These are phyloP conservation scores for Sitodiplosis mosellana DNA, from an alignment of 1,140 invertebrate species.

Conservation along the genomic window DNA sequence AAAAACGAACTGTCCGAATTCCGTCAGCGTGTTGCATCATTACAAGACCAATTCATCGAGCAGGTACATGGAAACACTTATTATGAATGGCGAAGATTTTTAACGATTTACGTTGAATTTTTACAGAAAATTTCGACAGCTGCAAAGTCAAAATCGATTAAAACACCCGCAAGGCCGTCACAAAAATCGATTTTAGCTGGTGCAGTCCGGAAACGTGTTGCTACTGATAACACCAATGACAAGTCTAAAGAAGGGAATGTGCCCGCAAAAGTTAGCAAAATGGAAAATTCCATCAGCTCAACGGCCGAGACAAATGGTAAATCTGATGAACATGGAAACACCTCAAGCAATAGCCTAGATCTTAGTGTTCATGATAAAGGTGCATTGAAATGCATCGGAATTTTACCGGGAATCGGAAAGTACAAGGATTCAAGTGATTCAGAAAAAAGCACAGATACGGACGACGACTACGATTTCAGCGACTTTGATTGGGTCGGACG, in stretches of 20 bases:
- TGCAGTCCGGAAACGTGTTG: conserved; percentile 37
- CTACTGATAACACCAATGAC: conserved; percentile 31
- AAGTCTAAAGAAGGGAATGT: conserved; percentile 8
- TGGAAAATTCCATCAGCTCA: background rate
- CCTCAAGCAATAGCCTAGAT: conserved; percentile 12
- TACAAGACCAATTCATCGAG: conserved; percentile 55
- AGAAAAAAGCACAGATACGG: conserved; percentile 41
- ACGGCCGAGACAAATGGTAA: background rate
- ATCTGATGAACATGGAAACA: conserved; percentile 3
- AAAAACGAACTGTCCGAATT: conserved; percentile 65
- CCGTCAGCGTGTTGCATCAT: conserved; percentile 53
- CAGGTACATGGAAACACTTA: too few species aligned
- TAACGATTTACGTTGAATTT: background rate
- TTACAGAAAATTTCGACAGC: conserved; percentile 15
- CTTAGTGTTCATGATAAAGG: conserved; percentile 9
- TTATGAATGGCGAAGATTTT: conserved; percentile 25
- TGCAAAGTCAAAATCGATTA: conserved; percentile 12
- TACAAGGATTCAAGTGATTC: conserved; percentile 55
- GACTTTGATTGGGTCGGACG: conserved; percentile 37
- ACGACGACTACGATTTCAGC: conserved; percentile 20
- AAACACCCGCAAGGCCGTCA: conserved; percentile 7
- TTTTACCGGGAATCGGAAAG: conserved; percentile 55
- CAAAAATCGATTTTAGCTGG: conserved; percentile 17
- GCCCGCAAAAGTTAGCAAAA: background rate
- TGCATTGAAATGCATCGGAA: conserved; percentile 45